Evolutionary conservation across 1,140 invertebrate species (phyloP).

Genomic region (Drosophila busckii): DNA sequence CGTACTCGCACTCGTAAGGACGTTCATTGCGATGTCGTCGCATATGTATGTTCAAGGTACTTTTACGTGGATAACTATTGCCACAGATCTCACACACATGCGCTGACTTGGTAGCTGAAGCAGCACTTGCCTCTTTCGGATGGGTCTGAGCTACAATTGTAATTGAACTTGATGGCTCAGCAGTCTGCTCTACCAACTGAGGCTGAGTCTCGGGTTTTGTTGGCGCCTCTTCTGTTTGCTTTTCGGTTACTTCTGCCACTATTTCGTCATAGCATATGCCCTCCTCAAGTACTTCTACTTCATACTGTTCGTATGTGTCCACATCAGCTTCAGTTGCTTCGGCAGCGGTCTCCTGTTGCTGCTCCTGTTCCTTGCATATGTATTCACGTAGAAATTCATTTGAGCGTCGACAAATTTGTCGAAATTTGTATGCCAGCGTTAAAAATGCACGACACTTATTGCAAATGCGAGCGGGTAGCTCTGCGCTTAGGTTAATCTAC

Average conservation of each 20-base stretch:
- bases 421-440: constrained; percentile 59
- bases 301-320: constrained; percentile 41
- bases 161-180: too few species aligned
- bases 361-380: constrained; percentile 28
- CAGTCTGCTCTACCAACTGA: too few species aligned
- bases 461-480: constrained; percentile 59
- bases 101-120: constrained; percentile 15
- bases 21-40: constrained; percentile 66
- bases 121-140: too few species aligned
- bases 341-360: background rate
- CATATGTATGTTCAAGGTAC: constrained; percentile 70
- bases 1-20: constrained; percentile 74
- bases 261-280: constrained; percentile 35
- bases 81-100: constrained; percentile 71
- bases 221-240: too few species aligned
- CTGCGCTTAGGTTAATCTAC: constrained; percentile 43
- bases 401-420: constrained; percentile 63
- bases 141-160: too few species aligned
- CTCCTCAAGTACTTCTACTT: constrained; percentile 46
- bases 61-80: constrained; percentile 66
- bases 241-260: constrained; percentile 11
- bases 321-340: constrained; percentile 4
- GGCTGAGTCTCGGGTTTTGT: too few species aligned
- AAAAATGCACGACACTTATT: constrained; percentile 60
- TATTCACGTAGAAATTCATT: constrained; percentile 60